Evolutionary conservation across 2,888 invertebrate species (phyloP).

Genomic region (Polyommatus icarus): DNA sequence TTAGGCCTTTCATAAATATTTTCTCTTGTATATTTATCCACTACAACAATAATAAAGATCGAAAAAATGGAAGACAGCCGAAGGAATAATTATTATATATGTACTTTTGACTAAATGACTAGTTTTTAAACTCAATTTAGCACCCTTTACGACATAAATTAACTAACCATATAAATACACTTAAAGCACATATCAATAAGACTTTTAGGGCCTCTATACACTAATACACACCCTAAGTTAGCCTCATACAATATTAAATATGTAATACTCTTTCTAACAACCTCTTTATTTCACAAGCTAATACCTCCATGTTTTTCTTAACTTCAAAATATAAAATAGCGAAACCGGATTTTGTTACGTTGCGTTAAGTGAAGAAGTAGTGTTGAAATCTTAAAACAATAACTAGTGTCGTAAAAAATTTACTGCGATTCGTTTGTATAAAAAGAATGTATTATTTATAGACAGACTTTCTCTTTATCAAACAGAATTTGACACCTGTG

Average conservation of each 20-base stretch:
- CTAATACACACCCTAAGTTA: not conserved
- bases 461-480: not conserved
- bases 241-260: too few species aligned
- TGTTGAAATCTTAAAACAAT: not conserved
- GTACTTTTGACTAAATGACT: slow-evolving; percentile 10
- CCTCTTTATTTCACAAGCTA: not conserved
- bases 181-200: not conserved
- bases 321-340: not conserved
- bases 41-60: too few species aligned
- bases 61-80: too few species aligned
- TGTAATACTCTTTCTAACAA: not conserved
- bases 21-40: too few species aligned
- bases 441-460: not conserved
- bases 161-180: not conserved
- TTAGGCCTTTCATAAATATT: too few species aligned
- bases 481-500: too few species aligned
- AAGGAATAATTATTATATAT: not conserved
- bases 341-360: not conserved
- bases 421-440: too few species aligned
- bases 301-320: not conserved
- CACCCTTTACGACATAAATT: not conserved
- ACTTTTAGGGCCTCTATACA: not conserved
- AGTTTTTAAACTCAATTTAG: not conserved
- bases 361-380: too few species aligned
- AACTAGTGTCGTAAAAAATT: not conserved